These are phyloP conservation scores for Galemys pyrenaicus DNA, from an alignment of 2,113 vertebrate genomes.

Conservation along the genomic window DNA sequence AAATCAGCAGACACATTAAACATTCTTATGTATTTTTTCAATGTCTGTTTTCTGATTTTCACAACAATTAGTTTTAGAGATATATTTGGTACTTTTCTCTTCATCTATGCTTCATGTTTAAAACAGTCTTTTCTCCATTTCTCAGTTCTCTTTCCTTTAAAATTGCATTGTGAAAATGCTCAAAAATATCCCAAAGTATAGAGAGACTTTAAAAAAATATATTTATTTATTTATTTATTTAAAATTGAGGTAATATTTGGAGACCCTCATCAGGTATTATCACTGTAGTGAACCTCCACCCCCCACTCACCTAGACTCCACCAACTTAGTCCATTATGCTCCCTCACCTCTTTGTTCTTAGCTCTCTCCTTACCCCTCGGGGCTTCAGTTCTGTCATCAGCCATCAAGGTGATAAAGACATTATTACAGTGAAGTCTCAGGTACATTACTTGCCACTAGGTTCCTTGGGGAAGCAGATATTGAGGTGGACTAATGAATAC, in stretches of 20 bases:
- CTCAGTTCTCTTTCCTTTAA: background rate
- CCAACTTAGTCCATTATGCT: too few relatives aligned
- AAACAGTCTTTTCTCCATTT: background rate
- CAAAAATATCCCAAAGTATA: background rate
- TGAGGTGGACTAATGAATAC: background rate
- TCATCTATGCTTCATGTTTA: background rate
- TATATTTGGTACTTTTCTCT: background rate
- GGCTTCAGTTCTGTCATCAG: too few relatives aligned
- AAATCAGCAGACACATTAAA: background rate
- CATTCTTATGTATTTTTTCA: constrained; percentile 8
- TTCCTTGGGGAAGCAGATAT: background rate
- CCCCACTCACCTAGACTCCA: too few relatives aligned
- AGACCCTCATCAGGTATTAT: too few relatives aligned
- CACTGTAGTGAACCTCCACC: too few relatives aligned
- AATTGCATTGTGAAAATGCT: background rate
- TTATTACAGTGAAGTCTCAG: background rate
- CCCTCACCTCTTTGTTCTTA: too few relatives aligned
- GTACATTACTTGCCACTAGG: background rate
- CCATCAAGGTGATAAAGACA: background rate
- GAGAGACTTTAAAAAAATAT: background rate
- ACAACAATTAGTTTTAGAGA: background rate
- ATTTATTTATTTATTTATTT: too few relatives aligned
- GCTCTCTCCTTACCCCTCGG: too few relatives aligned
- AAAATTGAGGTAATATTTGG: too few relatives aligned
- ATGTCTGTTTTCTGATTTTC: constrained; percentile 8